Evolutionary conservation across 2,797 vertebrate genomes (phyloP).

Genomic region (Notoglanidium macrostoma): DNA sequence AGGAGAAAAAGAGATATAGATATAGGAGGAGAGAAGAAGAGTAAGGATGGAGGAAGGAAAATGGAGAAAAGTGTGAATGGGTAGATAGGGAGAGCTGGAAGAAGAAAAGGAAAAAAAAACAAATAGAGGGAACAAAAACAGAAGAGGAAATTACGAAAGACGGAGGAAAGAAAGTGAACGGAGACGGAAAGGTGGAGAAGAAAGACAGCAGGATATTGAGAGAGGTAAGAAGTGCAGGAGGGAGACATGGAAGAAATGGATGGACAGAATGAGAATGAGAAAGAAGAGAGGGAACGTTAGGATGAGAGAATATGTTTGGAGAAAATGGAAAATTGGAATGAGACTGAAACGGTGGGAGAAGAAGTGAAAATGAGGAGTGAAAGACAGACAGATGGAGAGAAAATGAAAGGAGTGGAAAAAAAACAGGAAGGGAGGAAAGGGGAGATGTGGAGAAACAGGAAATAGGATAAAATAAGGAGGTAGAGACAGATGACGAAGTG

Average conservation of each 20-base stretch:
- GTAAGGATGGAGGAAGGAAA: background rate
- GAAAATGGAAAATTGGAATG: background rate
- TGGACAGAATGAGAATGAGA: background rate
- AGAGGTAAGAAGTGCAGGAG: background rate
- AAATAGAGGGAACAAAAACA: background rate
- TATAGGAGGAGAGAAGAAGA: background rate
- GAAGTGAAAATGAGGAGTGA: background rate
- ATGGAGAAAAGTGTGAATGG: background rate
- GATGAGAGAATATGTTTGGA: constrained; percentile 4
- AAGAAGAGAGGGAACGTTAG: background rate
- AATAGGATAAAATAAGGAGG: background rate
- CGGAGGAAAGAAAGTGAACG: background rate
- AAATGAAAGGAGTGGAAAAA: background rate
- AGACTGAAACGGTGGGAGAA: background rate
- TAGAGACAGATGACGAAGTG: background rate
- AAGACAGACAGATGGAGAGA: background rate
- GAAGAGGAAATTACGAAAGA: background rate
- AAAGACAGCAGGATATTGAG: background rate
- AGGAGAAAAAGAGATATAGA: background rate
- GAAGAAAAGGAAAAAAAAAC: background rate
- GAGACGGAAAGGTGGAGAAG: background rate
- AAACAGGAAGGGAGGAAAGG: background rate
- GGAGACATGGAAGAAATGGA: background rate
- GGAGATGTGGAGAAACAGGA: background rate
- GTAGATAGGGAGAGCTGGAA: background rate